Base-by-base conservation (phyloP, 2,797 vertebrate genomes). In the Rhyacichthys aspro region DNA sequence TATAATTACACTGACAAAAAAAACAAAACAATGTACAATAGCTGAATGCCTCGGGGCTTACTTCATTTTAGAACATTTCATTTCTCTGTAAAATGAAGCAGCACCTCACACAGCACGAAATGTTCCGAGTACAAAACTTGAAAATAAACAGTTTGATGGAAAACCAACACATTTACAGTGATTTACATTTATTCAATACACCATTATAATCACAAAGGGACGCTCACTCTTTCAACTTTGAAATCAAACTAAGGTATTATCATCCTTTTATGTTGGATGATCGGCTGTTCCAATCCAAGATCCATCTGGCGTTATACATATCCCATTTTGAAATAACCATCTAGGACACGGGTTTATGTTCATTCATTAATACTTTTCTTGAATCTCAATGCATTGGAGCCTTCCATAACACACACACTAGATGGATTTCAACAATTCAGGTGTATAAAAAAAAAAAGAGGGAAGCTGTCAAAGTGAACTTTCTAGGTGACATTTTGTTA, bases 21-120 rank as follows among this genome's bases (percentile, higher is more conserved):
- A 39, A 38, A 12, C 86, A 84, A 86, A 85, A 86, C 86, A 89
- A 91, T 88, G 78, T 91, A 93, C 90, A 93, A 87, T 54, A 82
- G 67, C 79, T 84, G 69, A 74, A 88, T 81, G 79, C 78, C 72
- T 81, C 72, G 63, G n/a, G 82, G 74, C 72, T 63, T 59, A 67
- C 81, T 78, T 83, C 84, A 83, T 70, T 70, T 63, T 44, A 64
- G 58, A 46, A 60, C 38, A 50, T 53, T 64, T 69, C 58, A 55
- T 73, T 83, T 83, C 84, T 80, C 70, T 65, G 78, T 76, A 63
- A 79, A 84, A 80, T 72, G 68, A 88, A 84, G 84, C 62, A 33
- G 62, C 86, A 67, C 83, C 37, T 63, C 76, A 79, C 79, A 74
- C 83, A 75, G 60, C 79, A 86, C 75, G 65, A 88, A 72, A 79